Conservation (phyloP, 2,113 vertebrate genomes). For the Odobenus rosmarus region DNA sequence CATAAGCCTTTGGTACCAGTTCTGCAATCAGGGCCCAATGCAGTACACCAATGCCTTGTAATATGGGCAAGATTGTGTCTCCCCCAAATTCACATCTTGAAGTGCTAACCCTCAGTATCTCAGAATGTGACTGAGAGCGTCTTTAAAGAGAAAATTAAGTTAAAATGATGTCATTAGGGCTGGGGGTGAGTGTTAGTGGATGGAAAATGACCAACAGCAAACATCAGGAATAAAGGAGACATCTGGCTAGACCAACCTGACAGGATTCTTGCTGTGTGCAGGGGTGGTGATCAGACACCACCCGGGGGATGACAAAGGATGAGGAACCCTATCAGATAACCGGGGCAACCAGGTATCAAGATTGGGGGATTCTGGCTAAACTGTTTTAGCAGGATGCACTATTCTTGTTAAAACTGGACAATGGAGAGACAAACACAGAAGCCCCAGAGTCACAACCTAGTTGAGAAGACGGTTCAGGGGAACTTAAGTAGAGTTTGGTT, state of each 20-base stretch:
- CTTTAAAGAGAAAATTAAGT: background rate
- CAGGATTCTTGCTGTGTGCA: background rate
- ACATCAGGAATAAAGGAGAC: background rate
- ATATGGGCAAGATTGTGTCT: background rate
- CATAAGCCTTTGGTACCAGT: background rate
- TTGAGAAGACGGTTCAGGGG: background rate
- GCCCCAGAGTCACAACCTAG: background rate
- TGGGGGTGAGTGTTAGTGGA: background rate
- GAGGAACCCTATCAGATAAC: background rate
- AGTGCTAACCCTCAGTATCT: background rate
- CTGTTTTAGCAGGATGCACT: background rate
- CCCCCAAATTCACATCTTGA: background rate
- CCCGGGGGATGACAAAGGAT: background rate
- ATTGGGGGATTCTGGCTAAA: background rate
- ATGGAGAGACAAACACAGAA: background rate
- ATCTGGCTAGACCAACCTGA: background rate
- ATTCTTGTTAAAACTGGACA: background rate
- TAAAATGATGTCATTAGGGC: background rate
- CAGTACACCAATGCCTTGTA: accelerated
- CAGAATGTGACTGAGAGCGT: background rate
- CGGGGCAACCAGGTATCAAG: background rate
- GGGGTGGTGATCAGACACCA: background rate
- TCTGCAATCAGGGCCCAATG: background rate
- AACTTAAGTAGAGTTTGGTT: background rate
- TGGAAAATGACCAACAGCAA: background rate